A percentile compares a stretch with the other conserved stretches of the same genome.
phyloP scores from a whole-genome alignment of 2,797 vertebrate genomes.

The Brotogeris chrysoptera region DNA sequence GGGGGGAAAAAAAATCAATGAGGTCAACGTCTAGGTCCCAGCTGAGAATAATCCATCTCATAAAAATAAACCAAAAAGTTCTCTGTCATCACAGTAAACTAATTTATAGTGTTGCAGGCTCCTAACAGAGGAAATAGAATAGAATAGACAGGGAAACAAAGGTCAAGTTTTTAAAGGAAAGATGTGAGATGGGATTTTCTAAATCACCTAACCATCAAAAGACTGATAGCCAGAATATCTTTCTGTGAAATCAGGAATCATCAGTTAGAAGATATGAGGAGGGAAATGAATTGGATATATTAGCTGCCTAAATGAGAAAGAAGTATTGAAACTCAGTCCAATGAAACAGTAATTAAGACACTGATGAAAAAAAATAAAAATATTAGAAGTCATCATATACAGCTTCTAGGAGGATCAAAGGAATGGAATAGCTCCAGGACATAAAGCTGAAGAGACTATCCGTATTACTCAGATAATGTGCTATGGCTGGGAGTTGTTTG shows the following conservation, averaged over 20 bases:
- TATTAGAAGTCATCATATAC: background rate
- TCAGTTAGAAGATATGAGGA: background rate
- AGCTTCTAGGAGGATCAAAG: background rate
- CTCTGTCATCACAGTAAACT: background rate
- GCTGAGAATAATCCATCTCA: slow-evolving; percentile 35
- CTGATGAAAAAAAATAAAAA: background rate
- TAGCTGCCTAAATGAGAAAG: background rate
- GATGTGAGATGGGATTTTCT: background rate
- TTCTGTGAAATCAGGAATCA: background rate
- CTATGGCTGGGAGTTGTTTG: background rate
- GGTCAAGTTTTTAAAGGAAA: background rate
- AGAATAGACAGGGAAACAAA: background rate
- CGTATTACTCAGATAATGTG: background rate
- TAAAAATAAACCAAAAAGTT: slow-evolving; percentile 42
- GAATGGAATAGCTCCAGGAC: background rate
- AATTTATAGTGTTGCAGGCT: slow-evolving; percentile 5
- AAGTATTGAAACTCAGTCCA: background rate
- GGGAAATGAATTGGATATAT: background rate
- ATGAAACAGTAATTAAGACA: background rate
- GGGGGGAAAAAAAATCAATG: background rate
- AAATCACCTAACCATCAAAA: background rate
- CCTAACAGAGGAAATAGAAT: background rate
- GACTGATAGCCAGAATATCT: background rate
- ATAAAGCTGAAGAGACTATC: background rate
- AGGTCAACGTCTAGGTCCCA: slow-evolving; percentile 14